These are phyloP conservation scores for Oreonectes daqikongensis DNA, from an alignment of 2,797 vertebrate genomes.

Conservation along the genomic window DNA sequence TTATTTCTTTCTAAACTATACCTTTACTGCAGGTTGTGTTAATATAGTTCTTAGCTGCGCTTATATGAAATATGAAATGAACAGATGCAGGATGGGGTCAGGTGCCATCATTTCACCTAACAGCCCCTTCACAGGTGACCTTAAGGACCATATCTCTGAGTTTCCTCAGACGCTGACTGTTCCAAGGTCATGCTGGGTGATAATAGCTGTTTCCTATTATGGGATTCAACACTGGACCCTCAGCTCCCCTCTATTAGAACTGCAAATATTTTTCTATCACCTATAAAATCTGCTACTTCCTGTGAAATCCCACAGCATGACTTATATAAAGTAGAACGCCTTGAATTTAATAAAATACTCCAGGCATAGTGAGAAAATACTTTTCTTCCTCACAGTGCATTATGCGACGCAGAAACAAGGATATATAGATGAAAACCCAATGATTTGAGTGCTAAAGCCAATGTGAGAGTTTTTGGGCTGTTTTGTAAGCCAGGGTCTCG, in stretches of 20 bases:
- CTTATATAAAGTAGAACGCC: slow-evolving; percentile 11
- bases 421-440: slow-evolving; percentile 7
- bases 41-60: background rate
- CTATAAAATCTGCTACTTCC: slow-evolving; percentile 32
- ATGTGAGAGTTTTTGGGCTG: slow-evolving; percentile 4
- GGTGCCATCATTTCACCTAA: slow-evolving; percentile 32
- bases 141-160: slow-evolving; percentile 47
- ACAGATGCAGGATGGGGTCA: slow-evolving; percentile 12
- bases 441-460: slow-evolving; percentile 10
- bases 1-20: no score
- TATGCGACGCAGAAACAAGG: slow-evolving; percentile 1
- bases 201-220: slow-evolving; percentile 71
- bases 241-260: slow-evolving; percentile 34
- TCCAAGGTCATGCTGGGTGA: slow-evolving; percentile 64
- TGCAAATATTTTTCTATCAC: slow-evolving; percentile 44
- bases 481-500: slow-evolving; percentile 23
- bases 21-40: background rate
- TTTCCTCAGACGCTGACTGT: slow-evolving; percentile 67
- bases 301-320: background rate
- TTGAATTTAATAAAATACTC: slow-evolving; percentile 23
- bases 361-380: slow-evolving; percentile 8
- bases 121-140: slow-evolving; percentile 44
- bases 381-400: background rate
- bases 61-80: slow-evolving; percentile 32
- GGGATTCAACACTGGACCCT: slow-evolving; percentile 45